These are phyloP conservation scores for Gouania willdenowi DNA, from an alignment of 2,797 vertebrate species.

Conservation along the genomic window DNA sequence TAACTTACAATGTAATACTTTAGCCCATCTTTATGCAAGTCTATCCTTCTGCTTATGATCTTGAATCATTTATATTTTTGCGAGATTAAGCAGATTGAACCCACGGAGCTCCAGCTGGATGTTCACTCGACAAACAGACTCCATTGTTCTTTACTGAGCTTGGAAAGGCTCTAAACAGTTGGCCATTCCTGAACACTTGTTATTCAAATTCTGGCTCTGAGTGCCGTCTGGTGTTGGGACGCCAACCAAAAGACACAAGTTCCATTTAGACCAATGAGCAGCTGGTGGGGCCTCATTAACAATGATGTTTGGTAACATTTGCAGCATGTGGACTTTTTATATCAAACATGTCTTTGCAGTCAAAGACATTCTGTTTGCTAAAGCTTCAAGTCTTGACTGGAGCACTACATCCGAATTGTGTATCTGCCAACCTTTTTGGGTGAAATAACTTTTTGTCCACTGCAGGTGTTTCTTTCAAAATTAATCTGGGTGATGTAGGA, in stretches of 20 bases:
- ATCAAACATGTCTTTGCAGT: background rate
- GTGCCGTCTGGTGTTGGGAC: constrained; percentile 49
- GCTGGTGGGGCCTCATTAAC: constrained; percentile 49
- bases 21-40: too few relatives aligned
- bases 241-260: constrained; percentile 42
- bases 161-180: constrained; percentile 61
- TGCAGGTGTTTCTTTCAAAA: constrained; percentile 40
- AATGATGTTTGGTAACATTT: constrained; percentile 1
- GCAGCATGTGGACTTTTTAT: background rate
- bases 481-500: constrained; percentile 7
- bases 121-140: constrained; percentile 33
- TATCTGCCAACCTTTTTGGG: too few relatives aligned
- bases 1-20: too few relatives aligned
- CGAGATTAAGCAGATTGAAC: constrained; percentile 18
- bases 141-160: constrained; percentile 56
- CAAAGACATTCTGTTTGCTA: background rate
- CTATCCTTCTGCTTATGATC: too few relatives aligned
- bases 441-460: background rate
- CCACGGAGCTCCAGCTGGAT: constrained; percentile 14
- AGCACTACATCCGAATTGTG: too few relatives aligned
- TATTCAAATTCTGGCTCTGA: constrained; percentile 67
- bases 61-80: background rate
- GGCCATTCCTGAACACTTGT: constrained; percentile 65
- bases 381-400: too few relatives aligned
- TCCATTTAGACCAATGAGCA: constrained; percentile 52